phyloP scores from a whole-genome alignment of 2,888 invertebrate genomes.

The Plagodis dolabraria region DNA sequence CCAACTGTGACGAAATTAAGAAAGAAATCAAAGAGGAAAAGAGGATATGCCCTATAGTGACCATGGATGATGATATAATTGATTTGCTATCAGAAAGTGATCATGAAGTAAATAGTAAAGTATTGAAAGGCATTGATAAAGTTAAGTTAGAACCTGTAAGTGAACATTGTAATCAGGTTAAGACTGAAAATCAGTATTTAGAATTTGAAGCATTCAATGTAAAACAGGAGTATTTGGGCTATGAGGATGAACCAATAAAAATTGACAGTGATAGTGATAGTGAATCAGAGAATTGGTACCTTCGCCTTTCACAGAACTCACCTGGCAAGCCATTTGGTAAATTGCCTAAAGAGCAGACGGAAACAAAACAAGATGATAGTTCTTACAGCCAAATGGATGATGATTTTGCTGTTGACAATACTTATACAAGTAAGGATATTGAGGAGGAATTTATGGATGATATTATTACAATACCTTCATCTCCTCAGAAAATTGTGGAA shows the following conservation, averaged over 20 bases:
- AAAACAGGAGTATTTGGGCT: slow-evolving; percentile 69
- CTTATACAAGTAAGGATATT: slow-evolving; percentile 42
- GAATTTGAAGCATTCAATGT: slow-evolving; percentile 70
- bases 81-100: slow-evolving; percentile 63
- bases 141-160: slow-evolving; percentile 48
- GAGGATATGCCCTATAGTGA: slow-evolving; percentile 21
- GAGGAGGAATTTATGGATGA: slow-evolving; percentile 62
- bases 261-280: slow-evolving; percentile 80
- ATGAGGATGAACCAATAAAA: slow-evolving; percentile 68
- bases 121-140: slow-evolving; percentile 43
- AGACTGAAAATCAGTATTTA: slow-evolving; percentile 60
- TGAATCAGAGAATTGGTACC: slow-evolving; percentile 79
- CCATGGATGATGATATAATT: slow-evolving; percentile 46
- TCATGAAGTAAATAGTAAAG: slow-evolving; percentile 42
- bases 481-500: slow-evolving; percentile 28
- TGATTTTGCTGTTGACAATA: slow-evolving; percentile 32
- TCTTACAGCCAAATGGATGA: slow-evolving; percentile 76
- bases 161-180: slow-evolving; percentile 42
- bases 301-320: slow-evolving; percentile 81
- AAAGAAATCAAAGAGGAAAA: slow-evolving; percentile 40
- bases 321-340: slow-evolving; percentile 67
- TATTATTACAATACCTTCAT: slow-evolving; percentile 56
- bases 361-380: slow-evolving; percentile 54
- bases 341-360: slow-evolving; percentile 39
- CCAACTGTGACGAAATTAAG: slow-evolving; percentile 37